Evolutionary conservation across 2,113 vertebrate genomes (phyloP).

Genomic region (Rana temporaria): DNA sequence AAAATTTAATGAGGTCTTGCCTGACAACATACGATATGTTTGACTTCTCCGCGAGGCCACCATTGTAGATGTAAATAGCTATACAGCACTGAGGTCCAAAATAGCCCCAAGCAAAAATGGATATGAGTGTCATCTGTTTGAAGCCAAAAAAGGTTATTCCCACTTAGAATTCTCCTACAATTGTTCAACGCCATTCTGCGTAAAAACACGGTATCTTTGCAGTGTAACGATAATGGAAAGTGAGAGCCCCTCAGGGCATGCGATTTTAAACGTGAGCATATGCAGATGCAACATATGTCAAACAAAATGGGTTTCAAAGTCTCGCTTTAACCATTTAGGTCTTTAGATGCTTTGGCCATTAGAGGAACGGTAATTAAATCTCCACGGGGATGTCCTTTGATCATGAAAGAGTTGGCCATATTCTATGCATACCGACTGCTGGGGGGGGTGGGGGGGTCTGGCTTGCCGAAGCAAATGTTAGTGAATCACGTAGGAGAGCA

Average conservation of each 20-base stretch:
- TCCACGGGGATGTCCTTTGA: not conserved
- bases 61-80: not conserved
- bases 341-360: slow-evolving; percentile 5
- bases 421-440: not conserved
- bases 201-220: not conserved
- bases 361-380: not conserved
- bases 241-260: slow-evolving; percentile 6
- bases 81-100: not conserved
- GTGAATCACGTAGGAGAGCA: not conserved
- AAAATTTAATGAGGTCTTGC: not conserved
- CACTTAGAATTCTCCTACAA: not conserved
- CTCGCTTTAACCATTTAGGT: not conserved
- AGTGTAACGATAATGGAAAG: not conserved
- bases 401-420: slow-evolving; percentile 10
- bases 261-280: not conserved
- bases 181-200: not conserved
- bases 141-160: slow-evolving; percentile 24
- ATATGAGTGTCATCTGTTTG: slow-evolving; percentile 10
- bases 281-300: not conserved
- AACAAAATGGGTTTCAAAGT: not conserved
- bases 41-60: not conserved
- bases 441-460: not conserved
- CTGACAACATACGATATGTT: slow-evolving; percentile 4
- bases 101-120: slow-evolving; percentile 1
- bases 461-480: not conserved